Evolutionary conservation across 1,140 invertebrate species (phyloP).

Genomic region (Drosophila yakuba): DNA sequence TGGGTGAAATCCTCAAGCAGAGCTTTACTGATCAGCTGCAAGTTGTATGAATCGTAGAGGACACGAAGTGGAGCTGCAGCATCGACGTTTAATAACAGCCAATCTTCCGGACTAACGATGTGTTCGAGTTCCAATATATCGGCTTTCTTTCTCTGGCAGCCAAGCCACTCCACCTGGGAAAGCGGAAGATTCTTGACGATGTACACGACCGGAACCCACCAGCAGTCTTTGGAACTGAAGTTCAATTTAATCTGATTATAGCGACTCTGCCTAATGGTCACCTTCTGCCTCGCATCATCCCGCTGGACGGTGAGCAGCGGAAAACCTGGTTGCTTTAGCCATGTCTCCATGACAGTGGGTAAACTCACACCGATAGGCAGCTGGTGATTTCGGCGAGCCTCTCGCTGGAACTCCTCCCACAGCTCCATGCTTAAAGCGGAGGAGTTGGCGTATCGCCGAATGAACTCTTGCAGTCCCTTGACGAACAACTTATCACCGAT

Average conservation of each 20-base stretch:
- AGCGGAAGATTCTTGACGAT: slow-evolving; percentile 87
- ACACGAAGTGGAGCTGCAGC: slow-evolving; percentile 87
- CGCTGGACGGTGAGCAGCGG: slow-evolving; percentile 89
- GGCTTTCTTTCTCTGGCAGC: slow-evolving; percentile 50
- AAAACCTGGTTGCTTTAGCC: slow-evolving; percentile 92
- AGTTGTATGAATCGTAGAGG: slow-evolving; percentile 89
- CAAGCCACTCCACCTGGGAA: slow-evolving; percentile 86
- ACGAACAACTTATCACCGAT: slow-evolving; percentile 90
- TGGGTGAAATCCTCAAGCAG: slow-evolving; percentile 85
- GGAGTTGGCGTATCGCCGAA: slow-evolving; percentile 86
- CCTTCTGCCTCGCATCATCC: slow-evolving; percentile 85
- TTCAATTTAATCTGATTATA: slow-evolving; percentile 56
- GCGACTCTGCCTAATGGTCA: slow-evolving; percentile 85
- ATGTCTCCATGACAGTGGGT: slow-evolving; percentile 90
- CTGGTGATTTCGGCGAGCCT: slow-evolving; percentile 82
- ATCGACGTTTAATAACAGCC: slow-evolving; percentile 87
- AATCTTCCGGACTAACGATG: slow-evolving; percentile 76
- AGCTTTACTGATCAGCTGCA: slow-evolving; percentile 86
- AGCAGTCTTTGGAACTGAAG: slow-evolving; percentile 55
- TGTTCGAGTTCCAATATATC: slow-evolving; percentile 40
- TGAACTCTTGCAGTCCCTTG: slow-evolving; percentile 88
- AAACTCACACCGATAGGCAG: slow-evolving; percentile 86
- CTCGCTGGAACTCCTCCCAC: slow-evolving; percentile 90
- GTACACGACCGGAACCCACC: slow-evolving; percentile 87
- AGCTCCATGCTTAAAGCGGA: slow-evolving; percentile 92